These are phyloP conservation scores for Tetragonisca angustula DNA, from an alignment of 2,888 invertebrate species.

Conservation along the genomic window DNA sequence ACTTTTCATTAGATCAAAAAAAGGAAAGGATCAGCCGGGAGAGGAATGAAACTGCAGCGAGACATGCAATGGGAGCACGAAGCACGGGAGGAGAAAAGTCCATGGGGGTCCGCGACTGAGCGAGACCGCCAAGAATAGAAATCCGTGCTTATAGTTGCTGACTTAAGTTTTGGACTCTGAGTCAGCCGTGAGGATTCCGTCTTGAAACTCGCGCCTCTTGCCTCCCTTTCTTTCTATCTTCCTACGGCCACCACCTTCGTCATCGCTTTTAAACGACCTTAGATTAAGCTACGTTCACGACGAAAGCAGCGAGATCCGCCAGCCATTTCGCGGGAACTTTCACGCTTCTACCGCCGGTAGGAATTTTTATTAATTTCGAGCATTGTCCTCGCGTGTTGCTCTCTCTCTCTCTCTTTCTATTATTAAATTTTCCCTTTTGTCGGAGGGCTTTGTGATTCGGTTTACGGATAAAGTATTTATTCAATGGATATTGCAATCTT, in stretches of 20 bases:
- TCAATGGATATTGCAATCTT: too few species aligned
- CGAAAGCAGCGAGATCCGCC: background rate
- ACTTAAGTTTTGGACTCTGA: slow-evolving; percentile 67
- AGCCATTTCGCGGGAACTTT: background rate
- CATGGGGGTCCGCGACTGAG: slow-evolving; percentile 71
- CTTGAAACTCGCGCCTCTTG: slow-evolving; percentile 54
- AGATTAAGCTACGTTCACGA: slow-evolving; percentile 57
- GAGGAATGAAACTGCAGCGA: slow-evolving; percentile 25
- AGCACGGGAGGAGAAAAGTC: slow-evolving; percentile 51
- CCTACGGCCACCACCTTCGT: slow-evolving; percentile 41
- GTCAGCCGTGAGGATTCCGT: slow-evolving; percentile 68
- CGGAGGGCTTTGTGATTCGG: too few species aligned
- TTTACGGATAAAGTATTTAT: background rate
- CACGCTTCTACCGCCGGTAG: background rate
- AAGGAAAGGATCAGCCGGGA: background rate
- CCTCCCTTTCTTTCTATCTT: slow-evolving; percentile 34
- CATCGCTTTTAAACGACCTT: slow-evolving; percentile 42
- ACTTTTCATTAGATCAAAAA: background rate
- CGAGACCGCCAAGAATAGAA: slow-evolving; percentile 72
- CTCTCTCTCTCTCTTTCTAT: background rate
- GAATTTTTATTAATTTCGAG: background rate
- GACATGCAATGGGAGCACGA: slow-evolving; percentile 50
- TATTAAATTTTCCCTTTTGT: background rate
- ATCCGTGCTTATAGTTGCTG: slow-evolving; percentile 66
- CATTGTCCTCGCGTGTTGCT: background rate